These are phyloP conservation scores for Seriola quinqueradiata DNA, from an alignment of 2,113 vertebrate species.

Conservation along the genomic window DNA sequence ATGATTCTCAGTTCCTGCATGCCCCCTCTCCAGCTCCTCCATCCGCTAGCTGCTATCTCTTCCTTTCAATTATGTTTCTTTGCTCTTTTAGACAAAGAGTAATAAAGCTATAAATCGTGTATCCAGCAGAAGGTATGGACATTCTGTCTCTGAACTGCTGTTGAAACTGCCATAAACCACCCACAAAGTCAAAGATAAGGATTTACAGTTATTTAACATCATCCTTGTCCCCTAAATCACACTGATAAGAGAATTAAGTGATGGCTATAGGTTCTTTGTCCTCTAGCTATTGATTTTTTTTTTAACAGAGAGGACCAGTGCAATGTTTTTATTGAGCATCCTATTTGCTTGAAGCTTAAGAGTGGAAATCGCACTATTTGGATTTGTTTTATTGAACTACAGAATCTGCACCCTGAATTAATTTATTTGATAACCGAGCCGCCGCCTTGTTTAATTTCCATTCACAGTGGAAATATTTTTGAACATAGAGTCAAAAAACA, in stretches of 20 bases:
- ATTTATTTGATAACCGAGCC: slow-evolving; percentile 45
- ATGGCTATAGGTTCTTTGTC: slow-evolving; percentile 81
- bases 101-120: slow-evolving; percentile 85
- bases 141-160: slow-evolving; percentile 82
- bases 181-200: slow-evolving; percentile 84
- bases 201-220: slow-evolving; percentile 87
- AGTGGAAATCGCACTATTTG: slow-evolving; percentile 61
- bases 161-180: slow-evolving; percentile 85
- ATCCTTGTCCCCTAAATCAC: slow-evolving; percentile 78
- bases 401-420: slow-evolving; percentile 41
- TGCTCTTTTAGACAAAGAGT: slow-evolving; percentile 85
- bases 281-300: slow-evolving; percentile 82
- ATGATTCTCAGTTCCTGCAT: slow-evolving; percentile 65
- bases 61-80: slow-evolving; percentile 83
- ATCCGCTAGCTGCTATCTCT: slow-evolving; percentile 72
- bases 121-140: slow-evolving; percentile 78
- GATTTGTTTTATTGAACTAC: slow-evolving; percentile 60
- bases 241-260: slow-evolving; percentile 82
- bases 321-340: slow-evolving; percentile 77
- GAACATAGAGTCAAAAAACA: slow-evolving; percentile 5
- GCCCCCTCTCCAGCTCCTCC: slow-evolving; percentile 38
- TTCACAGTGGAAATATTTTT: slow-evolving; percentile 25
- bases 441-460: slow-evolving; percentile 32
- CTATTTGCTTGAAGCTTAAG: slow-evolving; percentile 72
- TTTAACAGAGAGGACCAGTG: slow-evolving; percentile 58